Evolutionary conservation across 2,113 vertebrate species (phyloP), one percentile per base, ranked within the genome.

Genomic region (Sander vitreus): DNA sequence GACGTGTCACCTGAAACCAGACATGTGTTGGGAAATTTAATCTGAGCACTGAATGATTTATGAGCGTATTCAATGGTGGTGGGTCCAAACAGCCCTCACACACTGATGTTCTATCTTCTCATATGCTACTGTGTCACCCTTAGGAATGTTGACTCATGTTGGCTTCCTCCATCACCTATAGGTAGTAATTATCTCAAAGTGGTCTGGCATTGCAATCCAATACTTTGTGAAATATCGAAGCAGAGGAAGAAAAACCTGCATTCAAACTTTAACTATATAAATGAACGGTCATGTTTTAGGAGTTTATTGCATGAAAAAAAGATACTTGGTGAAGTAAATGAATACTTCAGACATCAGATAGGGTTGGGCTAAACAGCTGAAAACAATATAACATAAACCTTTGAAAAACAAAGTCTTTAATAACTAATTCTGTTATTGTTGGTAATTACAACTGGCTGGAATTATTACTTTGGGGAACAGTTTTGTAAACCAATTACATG

Each of bases 31-130:
- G 78, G 84, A 81, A 87, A 91, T 54, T 70, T 39, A 78, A 90
- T 81, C 89, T 60, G 59, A 65, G 66, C 33, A 12, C 74, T 92
- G 91, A 92, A 93, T 90, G 85, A 92, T 93, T 89, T 60, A 93
- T 90, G 83, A 85, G 67, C 13, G 39, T 59, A 73, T 88, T 55
- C 58, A 65, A 5, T 73, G 64, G 33, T 71, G 66, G 63, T 73
- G 72, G 67, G 80, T 80, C 23, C 78, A 73, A 70, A 82, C 72
- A 62, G 73, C 55, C 80, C 78, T 69, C 87, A 23, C 72, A 69
- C 80, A 66, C 65, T 18, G 64, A 64, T 69, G 23, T 11, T 58
- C 63, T 53, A 5, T 27, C 81, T 73, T 82, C 87, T 87, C 71
- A 55, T 23, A 57, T 58, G 74, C 60, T 76, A 45, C 73, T 43